Evolutionary conservation across 2,797 vertebrate species (phyloP).

Genomic region (Eulemur albifrons): DNA sequence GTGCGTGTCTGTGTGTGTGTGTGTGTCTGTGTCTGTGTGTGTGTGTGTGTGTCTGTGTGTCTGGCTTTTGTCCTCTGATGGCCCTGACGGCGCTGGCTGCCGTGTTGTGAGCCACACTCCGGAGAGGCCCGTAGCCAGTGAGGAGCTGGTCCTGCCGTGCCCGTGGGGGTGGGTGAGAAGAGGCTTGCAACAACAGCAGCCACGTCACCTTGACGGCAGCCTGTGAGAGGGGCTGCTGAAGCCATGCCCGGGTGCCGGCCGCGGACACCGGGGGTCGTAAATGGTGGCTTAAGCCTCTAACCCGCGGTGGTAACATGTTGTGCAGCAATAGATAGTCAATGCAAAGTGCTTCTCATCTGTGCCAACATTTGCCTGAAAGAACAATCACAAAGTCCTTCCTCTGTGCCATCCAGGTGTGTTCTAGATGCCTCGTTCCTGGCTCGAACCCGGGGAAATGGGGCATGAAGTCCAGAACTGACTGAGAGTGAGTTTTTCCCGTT

Average conservation of each 20-base stretch:
- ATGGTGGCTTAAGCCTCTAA: no score
- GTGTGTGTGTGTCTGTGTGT: no score
- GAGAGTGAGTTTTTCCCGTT: background rate
- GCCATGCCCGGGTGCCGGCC: no score
- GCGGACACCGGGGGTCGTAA: background rate
- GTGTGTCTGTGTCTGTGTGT: no score
- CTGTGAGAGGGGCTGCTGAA: background rate
- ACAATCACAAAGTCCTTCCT: background rate
- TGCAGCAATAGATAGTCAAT: background rate
- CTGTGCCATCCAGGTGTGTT: background rate
- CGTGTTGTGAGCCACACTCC: background rate
- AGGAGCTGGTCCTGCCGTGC: no score
- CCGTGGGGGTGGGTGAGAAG: fast-evolving
- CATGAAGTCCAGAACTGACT: background rate
- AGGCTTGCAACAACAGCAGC: background rate
- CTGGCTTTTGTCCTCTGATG: no score
- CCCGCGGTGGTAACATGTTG: background rate
- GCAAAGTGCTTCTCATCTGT: background rate
- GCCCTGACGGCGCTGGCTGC: background rate
- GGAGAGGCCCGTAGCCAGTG: no score
- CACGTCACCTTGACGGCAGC: fast-evolving
- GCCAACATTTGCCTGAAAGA: background rate
- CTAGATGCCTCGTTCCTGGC: background rate
- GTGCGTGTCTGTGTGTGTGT: no score
- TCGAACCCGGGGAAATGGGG: background rate